Evolutionary conservation across 1,140 invertebrate species (phyloP), one percentile per base, ranked within the genome.

Genomic region (Cotesia chilonis): DNA sequence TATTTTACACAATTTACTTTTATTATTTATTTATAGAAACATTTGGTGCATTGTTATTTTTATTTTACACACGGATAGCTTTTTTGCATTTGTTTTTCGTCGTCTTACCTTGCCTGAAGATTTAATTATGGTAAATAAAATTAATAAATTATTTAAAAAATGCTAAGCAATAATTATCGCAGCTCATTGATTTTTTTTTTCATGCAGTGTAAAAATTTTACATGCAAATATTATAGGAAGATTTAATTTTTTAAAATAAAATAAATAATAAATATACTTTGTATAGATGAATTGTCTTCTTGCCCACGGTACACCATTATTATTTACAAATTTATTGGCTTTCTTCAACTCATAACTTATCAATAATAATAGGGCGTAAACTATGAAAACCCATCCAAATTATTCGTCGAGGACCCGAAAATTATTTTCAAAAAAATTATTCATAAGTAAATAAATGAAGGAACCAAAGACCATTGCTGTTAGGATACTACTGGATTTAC

Each of bases 401-500:
- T 47, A 47, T 47, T 28, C 28, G 28, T 28, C 28, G 10, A 41
- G 41, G 10, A 47, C 41, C 41, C 41, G 41, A 10, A 6, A 47
- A 47, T 47, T 47, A 47, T 47, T 47, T 5, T 47, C 2, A 47
- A 9, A 9, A 47, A 9, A 9, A 47, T 10, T 47, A 47, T 47
- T 47, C 10, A 52, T 35, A 14, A n/a, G 52, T 65, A 63, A 65
- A 72, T 71, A 17, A 74, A 74, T 59, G 52, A 72, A 75, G 70
- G 76, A 75, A 77, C 76, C 74, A 76, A 75, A 73, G 47, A 64
- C 61, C 77, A 78, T 73, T 9, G 83, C 75, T 78, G 76, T 77
- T 79, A 78, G 83, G 80, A 83, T 66, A 70, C 82, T 82, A 83
- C 75, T 66, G 82, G 82, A 83, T 51, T 57, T 74, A 74, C 83